Conservation (phyloP, 2,888 invertebrate species). For the Frankliniella intonsa region DNA sequence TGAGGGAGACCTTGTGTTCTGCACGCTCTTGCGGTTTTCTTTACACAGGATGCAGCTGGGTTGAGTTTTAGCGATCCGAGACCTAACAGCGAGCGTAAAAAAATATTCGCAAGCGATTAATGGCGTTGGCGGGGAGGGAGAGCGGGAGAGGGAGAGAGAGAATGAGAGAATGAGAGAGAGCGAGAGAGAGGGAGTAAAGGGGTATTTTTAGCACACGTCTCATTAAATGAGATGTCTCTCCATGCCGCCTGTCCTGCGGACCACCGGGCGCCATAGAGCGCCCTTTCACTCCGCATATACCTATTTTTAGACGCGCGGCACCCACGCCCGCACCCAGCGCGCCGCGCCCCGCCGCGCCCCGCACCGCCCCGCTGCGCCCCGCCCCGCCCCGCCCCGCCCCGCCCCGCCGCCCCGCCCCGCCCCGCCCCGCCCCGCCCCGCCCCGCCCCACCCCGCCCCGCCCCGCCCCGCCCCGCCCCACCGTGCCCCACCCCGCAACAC, state of each 20-base stretch:
- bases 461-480: no score
- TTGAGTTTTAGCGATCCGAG: background rate
- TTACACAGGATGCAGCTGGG: background rate
- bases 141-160: background rate
- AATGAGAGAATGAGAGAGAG: background rate
- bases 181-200: background rate
- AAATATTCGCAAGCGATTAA: background rate
- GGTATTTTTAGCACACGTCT: background rate
- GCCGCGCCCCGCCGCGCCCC: no score
- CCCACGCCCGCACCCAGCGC: background rate
- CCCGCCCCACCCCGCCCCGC: no score
- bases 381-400: no score
- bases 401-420: background rate
- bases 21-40: background rate
- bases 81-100: background rate
- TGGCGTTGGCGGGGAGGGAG: background rate
- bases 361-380: no score
- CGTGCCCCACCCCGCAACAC: no score
- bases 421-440: no score
- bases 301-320: background rate
- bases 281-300: background rate
- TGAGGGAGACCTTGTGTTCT: background rate
- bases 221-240: conserved; percentile 10
- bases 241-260: background rate
- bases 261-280: background rate